These are phyloP conservation scores for Ptychodera flava DNA, from an alignment of 35 echinoderm and acorn worm species.

Conservation along the genomic window DNA sequence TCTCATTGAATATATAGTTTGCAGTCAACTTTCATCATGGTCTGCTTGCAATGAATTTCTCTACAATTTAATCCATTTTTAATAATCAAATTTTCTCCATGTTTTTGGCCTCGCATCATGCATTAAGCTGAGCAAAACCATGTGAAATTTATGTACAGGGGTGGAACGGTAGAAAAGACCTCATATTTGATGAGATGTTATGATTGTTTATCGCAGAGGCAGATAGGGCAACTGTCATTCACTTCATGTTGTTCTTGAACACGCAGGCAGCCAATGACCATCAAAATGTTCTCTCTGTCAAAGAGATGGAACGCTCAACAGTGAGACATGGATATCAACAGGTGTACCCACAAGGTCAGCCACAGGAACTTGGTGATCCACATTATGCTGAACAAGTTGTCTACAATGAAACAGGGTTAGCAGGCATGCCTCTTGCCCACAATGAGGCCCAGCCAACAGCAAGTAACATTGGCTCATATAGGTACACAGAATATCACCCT, in stretches of 20 bases:
- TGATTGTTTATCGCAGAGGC: too few species aligned
- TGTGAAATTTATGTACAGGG: neutral
- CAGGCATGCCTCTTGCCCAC: neutral
- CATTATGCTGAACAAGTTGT: neutral
- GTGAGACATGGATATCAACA: neutral
- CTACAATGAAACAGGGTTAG: neutral
- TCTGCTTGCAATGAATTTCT: too few species aligned
- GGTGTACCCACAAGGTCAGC: neutral
- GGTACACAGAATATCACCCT: neutral
- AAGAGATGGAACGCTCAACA: neutral
- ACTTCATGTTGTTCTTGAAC: neutral
- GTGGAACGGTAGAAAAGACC: neutral
- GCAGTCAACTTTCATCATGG: too few species aligned
- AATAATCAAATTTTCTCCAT: too few species aligned
- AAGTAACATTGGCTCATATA: too few species aligned
- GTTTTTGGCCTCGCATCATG: too few species aligned
- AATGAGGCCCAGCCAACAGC: too few species aligned
- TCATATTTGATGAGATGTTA: too few species aligned
- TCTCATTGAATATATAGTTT: too few species aligned
- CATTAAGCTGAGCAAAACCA: too few species aligned
- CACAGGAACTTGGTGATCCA: neutral
- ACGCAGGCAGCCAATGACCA: neutral
- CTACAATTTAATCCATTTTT: too few species aligned
- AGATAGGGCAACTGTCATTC: too few species aligned
- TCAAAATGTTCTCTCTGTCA: neutral